Percentiles rank a stretch among this genome's conserved stretches.
These are phyloP conservation scores for Radopholus similis DNA, from an alignment of 1,140 invertebrate genomes.

Conservation along the genomic window DNA sequence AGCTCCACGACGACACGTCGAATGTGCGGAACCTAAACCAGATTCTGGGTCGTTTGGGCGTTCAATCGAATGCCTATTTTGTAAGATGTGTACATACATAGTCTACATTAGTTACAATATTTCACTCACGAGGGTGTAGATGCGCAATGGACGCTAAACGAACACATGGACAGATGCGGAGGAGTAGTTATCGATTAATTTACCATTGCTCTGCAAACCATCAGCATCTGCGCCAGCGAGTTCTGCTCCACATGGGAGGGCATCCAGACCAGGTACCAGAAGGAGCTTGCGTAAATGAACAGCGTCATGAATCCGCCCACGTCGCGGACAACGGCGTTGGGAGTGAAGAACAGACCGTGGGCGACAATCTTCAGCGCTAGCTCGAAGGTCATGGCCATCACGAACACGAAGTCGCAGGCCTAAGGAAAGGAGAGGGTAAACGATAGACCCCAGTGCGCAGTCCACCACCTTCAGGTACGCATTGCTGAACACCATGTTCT, in stretches of 20 bases:
- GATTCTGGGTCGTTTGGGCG: too few species aligned
- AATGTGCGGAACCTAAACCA: constrained; percentile 99
- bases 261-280: constrained; percentile 96
- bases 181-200: not conserved
- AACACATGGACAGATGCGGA: not conserved
- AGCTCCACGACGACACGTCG: constrained; percentile 98
- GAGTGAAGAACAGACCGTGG: constrained; percentile 96
- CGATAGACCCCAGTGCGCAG: too few species aligned
- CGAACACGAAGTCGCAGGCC: constrained; percentile 92
- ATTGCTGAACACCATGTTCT: constrained; percentile 57
- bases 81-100: too few species aligned
- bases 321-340: constrained; percentile 95
- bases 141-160: constrained; percentile 76
- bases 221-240: constrained; percentile 84
- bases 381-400: constrained; percentile 96
- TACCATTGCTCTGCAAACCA: constrained; percentile 86
- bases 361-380: constrained; percentile 91
- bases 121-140: too few species aligned
- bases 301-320: constrained; percentile 91
- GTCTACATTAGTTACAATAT: too few species aligned
- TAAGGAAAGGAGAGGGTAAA: too few species aligned
- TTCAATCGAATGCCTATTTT: too few species aligned
- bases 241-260: constrained; percentile 82
- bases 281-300: constrained; percentile 75
- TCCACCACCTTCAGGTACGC: constrained; percentile 44